Evolutionary conservation across 2,888 invertebrate species (phyloP), one percentile per base, ranked within the genome.

Genomic region (Cheilosia impressa): DNA sequence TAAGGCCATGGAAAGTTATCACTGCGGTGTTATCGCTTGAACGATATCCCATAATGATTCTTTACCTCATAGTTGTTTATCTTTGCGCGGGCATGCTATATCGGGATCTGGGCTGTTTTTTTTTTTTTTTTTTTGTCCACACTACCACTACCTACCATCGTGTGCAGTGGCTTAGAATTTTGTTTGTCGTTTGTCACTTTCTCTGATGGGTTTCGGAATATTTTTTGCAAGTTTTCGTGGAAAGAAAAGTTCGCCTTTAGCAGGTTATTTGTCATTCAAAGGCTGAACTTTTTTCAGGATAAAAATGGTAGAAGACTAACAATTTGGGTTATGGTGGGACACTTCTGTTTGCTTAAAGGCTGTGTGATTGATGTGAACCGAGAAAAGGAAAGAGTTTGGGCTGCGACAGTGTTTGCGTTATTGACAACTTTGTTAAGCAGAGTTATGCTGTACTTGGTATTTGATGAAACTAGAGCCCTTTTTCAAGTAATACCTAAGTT

Each of bases 31-130:
- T 83, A 79, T 73, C 79, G 72, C 79, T 68, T 73, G 73, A 83
- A 52, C 57, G 73, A 62, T 73, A 73, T 83, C 83, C 83, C 45
- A 52, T 83, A 83, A 83, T 83, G 68, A 68, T 73, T 73, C 68
- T 57, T 73, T 73, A 62, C 78, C 82, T 66, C 71, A 41, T 13
- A 53, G 72, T 72, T 72, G 72, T 83, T 83, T 83, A 72, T 60
- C 38, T 83, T 72, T 62, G 55, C 66, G 60, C 60, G 60, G 72
- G 78, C n/a, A 52, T 55, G 60, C 71, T 66, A 78, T 78, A 27
- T 9, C 72, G 50, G n/a, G 78, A 66, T 66, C 38, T 34, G 38
- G 7, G 19, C 1, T 19, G 19, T 19, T 19, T 22, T 22, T 22
- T 22, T 10, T 60, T 72, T 66, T 47, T 41, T 50, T 43, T 27